Conservation (phyloP, 2,888 invertebrate species). For the Acleris laterana region DNA sequence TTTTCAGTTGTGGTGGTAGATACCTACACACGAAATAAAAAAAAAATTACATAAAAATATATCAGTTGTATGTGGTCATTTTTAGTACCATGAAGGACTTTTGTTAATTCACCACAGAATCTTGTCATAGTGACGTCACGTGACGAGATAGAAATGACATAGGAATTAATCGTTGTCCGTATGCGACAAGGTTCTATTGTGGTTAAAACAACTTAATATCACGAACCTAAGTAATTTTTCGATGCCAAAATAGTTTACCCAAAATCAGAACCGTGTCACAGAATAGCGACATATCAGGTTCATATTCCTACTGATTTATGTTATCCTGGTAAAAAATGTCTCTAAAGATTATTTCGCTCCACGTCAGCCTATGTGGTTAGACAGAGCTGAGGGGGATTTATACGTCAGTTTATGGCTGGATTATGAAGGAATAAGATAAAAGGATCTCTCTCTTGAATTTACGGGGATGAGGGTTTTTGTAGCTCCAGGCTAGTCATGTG, state of each 20-base stretch:
- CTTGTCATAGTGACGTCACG: too few relatives aligned
- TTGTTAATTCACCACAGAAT: too few relatives aligned
- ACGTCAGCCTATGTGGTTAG: conserved; percentile 13
- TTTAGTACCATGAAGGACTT: too few relatives aligned
- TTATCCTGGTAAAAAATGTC: conserved; percentile 6
- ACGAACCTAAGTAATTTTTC: too few relatives aligned
- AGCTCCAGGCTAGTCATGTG: not conserved
- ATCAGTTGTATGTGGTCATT: too few relatives aligned
- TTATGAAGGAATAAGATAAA: conserved; percentile 35
- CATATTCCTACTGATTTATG: not conserved
- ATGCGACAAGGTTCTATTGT: too few relatives aligned
- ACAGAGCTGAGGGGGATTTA: conserved; percentile 25
- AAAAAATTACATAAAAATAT: too few relatives aligned
- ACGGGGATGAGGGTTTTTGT: conserved; percentile 13
- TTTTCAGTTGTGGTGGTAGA: too few relatives aligned
- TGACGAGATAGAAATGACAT: too few relatives aligned
- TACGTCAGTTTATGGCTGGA: conserved; percentile 27
- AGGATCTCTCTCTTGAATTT: conserved; percentile 24
- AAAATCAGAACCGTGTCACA: not conserved
- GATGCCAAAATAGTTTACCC: not conserved
- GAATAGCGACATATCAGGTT: not conserved
- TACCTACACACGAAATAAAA: too few relatives aligned
- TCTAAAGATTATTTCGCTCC: conserved; percentile 19
- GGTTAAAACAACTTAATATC: too few relatives aligned
- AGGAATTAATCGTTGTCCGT: too few relatives aligned